These are phyloP conservation scores for Galemys pyrenaicus DNA, from an alignment of 2,113 vertebrate genomes.

Conservation along the genomic window DNA sequence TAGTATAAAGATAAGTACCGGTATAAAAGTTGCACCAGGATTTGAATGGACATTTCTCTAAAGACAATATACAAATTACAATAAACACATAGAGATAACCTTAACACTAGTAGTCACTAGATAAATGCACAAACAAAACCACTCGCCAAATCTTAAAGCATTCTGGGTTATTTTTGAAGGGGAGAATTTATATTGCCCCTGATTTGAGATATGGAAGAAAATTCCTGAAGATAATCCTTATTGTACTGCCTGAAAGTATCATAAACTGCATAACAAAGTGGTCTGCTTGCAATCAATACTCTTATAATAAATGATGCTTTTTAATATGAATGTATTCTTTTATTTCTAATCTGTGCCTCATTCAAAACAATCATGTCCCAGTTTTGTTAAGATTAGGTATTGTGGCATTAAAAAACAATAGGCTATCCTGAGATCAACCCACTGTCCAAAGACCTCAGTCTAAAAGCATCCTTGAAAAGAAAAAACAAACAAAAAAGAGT, in stretches of 20 bases:
- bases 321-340: background rate
- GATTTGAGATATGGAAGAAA: background rate
- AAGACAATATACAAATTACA: background rate
- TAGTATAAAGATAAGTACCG: background rate
- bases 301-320: background rate
- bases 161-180: background rate
- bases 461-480: background rate
- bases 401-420: background rate
- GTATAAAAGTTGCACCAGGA: background rate
- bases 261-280: background rate
- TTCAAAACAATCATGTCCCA: background rate
- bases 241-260: background rate
- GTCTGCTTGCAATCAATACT: background rate
- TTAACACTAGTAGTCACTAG: background rate
- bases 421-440: background rate
- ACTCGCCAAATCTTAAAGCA: background rate
- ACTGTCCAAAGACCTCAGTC: background rate
- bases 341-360: background rate
- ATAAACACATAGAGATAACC: background rate
- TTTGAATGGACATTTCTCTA: background rate
- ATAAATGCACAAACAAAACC: slow-evolving; percentile 4
- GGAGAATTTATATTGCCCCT: background rate
- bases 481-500: background rate
- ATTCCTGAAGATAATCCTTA: background rate
- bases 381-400: background rate